Evolutionary conservation across 2,113 vertebrate genomes (phyloP).

Genomic region (Mirza zaza): DNA sequence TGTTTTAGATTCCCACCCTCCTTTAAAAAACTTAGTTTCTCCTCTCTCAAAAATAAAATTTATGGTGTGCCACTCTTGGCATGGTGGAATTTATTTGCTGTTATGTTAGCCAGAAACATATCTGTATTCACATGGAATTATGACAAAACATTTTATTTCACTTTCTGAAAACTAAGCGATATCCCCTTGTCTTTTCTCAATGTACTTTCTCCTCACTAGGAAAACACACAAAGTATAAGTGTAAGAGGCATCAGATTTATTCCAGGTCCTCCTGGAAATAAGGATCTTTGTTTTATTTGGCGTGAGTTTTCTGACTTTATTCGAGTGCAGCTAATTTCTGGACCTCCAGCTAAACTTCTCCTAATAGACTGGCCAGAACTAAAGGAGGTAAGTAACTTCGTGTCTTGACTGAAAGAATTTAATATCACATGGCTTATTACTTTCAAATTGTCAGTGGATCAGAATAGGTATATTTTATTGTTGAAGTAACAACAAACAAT

Average conservation of each 20-base stretch:
- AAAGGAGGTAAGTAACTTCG: slow-evolving; percentile 81
- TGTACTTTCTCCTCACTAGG: slow-evolving; percentile 83
- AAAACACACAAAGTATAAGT: slow-evolving; percentile 82
- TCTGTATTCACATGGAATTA: neutral
- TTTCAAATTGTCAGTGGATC: slow-evolving; percentile 12
- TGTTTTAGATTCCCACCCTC: neutral
- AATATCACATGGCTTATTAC: neutral
- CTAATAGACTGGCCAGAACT: slow-evolving; percentile 86
- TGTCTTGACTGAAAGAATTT: neutral
- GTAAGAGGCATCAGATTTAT: slow-evolving; percentile 88
- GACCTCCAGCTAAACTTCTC: slow-evolving; percentile 87
- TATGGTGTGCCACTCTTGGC: neutral
- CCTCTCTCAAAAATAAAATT: neutral
- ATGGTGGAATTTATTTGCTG: neutral
- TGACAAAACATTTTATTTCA: neutral
- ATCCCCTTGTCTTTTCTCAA: neutral
- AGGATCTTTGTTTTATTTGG: slow-evolving; percentile 91
- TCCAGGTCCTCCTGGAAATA: slow-evolving; percentile 85
- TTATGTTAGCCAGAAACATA: neutral
- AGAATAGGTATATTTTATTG: slow-evolving; percentile 16
- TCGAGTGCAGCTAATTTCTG: slow-evolving; percentile 87
- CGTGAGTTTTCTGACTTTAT: slow-evolving; percentile 84
- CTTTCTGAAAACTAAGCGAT: slow-evolving; percentile 12
- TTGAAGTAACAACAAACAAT: neutral
- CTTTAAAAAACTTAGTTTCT: neutral